A percentile compares a stretch with the other conserved stretches of the same genome.
phyloP scores from a whole-genome alignment of 2,797 vertebrate species.

The Labeo calbasu region DNA sequence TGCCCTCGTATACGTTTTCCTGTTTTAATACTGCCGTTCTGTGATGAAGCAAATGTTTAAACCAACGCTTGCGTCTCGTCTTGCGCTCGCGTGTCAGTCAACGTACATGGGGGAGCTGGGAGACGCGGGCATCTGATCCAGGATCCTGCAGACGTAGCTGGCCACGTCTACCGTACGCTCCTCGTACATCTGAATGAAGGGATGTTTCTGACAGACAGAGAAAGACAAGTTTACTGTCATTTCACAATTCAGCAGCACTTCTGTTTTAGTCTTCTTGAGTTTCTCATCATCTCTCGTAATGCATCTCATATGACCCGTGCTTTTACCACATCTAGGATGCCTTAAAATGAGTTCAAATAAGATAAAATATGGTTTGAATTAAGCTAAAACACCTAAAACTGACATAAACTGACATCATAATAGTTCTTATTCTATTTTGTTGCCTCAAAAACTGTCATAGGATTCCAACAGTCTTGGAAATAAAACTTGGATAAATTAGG shows the following conservation, averaged over 20 bases:
- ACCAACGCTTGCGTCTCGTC: conserved; percentile 59
- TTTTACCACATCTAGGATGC: not conserved
- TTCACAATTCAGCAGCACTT: not conserved
- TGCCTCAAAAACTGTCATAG: too few relatives aligned
- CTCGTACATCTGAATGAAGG: conserved; percentile 98
- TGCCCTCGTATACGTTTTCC: conserved; percentile 68
- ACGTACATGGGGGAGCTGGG: conserved; percentile 97
- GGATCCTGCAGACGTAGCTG: conserved; percentile 90
- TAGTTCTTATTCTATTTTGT: too few relatives aligned
- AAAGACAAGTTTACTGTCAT: not conserved
- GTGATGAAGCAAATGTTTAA: conserved; percentile 84
- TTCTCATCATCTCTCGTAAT: not conserved
- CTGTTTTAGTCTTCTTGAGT: not conserved
- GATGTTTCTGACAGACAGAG: conserved; percentile 83
- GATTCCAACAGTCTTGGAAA: too few relatives aligned
- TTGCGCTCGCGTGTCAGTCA: conserved; percentile 79
- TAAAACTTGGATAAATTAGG: too few relatives aligned
- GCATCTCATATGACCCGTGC: not conserved
- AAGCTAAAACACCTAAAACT: too few relatives aligned
- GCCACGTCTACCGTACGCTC: conserved; percentile 94
- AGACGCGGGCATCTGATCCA: conserved; percentile 96
- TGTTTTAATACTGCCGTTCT: conserved; percentile 83
- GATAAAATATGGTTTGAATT: too few relatives aligned
- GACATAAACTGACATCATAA: too few relatives aligned
- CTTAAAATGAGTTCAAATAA: not conserved